Percentiles rank a stretch among this genome's conserved stretches.
Conservation (phyloP, 2,113 vertebrate genomes). For the Labrus mixtus region DNA sequence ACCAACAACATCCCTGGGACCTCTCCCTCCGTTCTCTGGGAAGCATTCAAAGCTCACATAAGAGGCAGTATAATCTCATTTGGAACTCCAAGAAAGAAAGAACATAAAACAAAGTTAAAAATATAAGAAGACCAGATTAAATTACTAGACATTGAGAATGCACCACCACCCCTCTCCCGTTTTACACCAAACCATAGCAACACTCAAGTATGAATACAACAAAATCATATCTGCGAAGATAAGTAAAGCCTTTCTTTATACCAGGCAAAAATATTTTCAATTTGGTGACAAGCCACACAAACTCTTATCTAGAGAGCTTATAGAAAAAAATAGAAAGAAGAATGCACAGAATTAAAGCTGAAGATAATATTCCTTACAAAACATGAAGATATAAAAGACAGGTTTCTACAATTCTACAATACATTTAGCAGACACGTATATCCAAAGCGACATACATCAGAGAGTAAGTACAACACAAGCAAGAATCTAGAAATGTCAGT, state of each 20-base stretch:
- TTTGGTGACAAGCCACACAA: not conserved
- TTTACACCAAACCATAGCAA: not conserved
- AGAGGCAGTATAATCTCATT: not conserved
- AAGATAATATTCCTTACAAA: too few species aligned
- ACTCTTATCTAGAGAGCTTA: not conserved
- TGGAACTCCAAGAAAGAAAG: not conserved
- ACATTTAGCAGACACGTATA: too few species aligned
- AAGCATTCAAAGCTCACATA: not conserved
- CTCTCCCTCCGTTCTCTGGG: too few species aligned
- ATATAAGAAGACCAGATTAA: not conserved
- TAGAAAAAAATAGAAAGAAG: not conserved
- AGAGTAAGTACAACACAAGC: too few species aligned
- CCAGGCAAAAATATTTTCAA: not conserved
- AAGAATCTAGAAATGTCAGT: too few species aligned
- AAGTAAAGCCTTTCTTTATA: not conserved
- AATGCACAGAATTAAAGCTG: too few species aligned
- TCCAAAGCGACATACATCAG: too few species aligned
- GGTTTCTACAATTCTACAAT: too few species aligned
- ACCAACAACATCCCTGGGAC: not conserved
- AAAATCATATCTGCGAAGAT: not conserved
- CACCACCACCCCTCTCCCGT: not conserved
- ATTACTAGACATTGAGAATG: not conserved
- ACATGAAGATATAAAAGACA: too few species aligned
- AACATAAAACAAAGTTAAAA: not conserved
- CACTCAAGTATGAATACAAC: not conserved